Base-by-base conservation (phyloP, 1,140 invertebrate species). In the Heliconius eleuchia region DNA sequence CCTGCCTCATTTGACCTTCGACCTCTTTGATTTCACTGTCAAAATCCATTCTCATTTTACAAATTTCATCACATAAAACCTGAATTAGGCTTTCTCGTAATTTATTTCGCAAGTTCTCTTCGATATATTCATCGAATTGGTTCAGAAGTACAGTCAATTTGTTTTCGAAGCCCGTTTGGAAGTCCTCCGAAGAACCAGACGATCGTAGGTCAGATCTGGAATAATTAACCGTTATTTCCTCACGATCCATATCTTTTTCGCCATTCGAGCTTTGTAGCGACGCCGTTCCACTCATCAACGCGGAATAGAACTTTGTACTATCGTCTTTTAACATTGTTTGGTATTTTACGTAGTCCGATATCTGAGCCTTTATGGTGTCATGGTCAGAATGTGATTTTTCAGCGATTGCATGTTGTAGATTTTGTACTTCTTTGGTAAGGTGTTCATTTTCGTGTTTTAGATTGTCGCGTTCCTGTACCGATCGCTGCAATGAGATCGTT, bases 361-460 rank as follows among this genome's bases (percentile, higher is more conserved):
- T 66, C 87, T 92, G 88, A 74, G 85, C 84, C 89, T 89, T 91
- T 71, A 92, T 93, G 3, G 89, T 95, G 9, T 96, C 95, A 42
- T 91, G 93, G 1, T 95, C 91, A 0, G 90, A 89, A 1, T 84
- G 87, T 0, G 96, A 89, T 1, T 94, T 95, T 74, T 96, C 95
- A 30, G 93, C 95, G 0, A 96, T 88, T 71, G 95, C 91, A 78
- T 96, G 94, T 42, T 96, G 96, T 23, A 97, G 84, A 19, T 95
- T 91, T 1, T 95, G 92, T 23, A 97, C 95, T 86, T 97, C 96
- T 1, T 94, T 92, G 72, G 95, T 95, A 2, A 97, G 95, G 70
- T 95, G 91, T 2, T 96, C 94, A 42, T 96, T 95, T 70, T 97
- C 96, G 50, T 87, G 84, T 84, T 95, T 95, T 9, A 97, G 90